Base-by-base conservation (phyloP, 2,797 vertebrate species). In the Anguilla megastoma region DNA sequence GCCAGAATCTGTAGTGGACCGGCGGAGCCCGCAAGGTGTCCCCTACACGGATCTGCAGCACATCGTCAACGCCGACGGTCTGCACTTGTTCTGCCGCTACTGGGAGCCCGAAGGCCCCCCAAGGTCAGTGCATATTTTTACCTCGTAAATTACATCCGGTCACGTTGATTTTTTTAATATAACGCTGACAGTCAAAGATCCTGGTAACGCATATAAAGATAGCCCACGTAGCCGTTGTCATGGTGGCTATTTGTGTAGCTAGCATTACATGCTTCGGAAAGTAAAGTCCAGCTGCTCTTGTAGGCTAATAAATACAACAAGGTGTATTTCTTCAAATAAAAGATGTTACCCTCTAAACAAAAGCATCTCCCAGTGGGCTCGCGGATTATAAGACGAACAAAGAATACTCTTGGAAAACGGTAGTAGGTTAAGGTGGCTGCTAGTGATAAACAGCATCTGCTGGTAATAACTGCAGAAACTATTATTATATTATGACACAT, bases 81-180 rank as follows among this genome's bases (percentile, higher is more conserved):
- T 96, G 94, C 93, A 98, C 93, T 96, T 99, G 92, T 99, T 98
- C 96, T 99, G 98, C 95, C 97, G 96, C 92, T 98, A 97, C 94
- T 99, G 98, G 98, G 97, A 97, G 90, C 97, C 98, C 27, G 89
- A 91, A 9, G 90, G 89, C 36, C 90, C 94, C 52, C 97, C 97
- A 91, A 98, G 97, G 98, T 99, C 92, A 97, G 98, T 95, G 90
- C 48, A 82, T 83, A n/a, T 41, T 54, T 24, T 66, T 21, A 79
- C 24, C 76, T n/a, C 27, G 69, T 41, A 80, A 54, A 80, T 56
- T 30, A 60, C 52, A 60, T 74, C 54, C 7, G 58, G 52, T 12
- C 33, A 16, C 71, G 36, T 45, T 45, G 16, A 45, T 41, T 45
- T 21, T 41, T 45, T 79, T 41, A 41, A 33, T 36, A 5, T 79